phyloP scores from a whole-genome alignment of 1,140 invertebrate species.

The Vanessa atalanta region DNA sequence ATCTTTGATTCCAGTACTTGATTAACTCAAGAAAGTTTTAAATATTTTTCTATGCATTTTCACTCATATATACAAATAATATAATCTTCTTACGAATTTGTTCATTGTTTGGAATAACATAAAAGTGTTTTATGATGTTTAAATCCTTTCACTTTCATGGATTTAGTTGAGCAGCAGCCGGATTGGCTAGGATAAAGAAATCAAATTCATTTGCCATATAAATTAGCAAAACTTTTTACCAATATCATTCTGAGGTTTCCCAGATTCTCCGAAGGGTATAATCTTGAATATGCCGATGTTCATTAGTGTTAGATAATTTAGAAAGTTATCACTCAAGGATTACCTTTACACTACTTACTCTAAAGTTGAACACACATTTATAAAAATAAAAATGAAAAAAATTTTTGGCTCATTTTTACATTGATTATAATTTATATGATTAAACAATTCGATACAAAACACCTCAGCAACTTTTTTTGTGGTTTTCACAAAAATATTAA shows the following conservation, averaged over 20 bases:
- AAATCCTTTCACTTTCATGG: neutral
- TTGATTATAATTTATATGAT: conserved; percentile 50
- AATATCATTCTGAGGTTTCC: too few relatives aligned
- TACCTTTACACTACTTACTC: conserved; percentile 58
- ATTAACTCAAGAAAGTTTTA: conserved; percentile 4
- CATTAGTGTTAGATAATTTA: neutral
- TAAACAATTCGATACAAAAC: conserved; percentile 50
- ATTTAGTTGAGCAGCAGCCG: neutral
- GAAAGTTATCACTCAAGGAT: conserved; percentile 42
- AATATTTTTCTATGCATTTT: conserved; percentile 11
- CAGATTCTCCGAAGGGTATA: too few relatives aligned
- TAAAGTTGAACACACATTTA: conserved; percentile 71
- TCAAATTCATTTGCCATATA: too few relatives aligned
- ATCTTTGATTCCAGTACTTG: conserved; percentile 7
- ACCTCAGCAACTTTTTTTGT: conserved; percentile 45
- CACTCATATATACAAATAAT: conserved; percentile 30
- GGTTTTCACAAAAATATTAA: conserved; percentile 44
- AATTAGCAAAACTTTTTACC: too few relatives aligned
- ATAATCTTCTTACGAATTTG: conserved; percentile 27
- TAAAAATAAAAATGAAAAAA: conserved; percentile 49
- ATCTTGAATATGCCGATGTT: too few relatives aligned
- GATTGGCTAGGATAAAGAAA: too few relatives aligned
- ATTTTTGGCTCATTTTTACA: conserved; percentile 72
- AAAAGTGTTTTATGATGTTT: neutral
- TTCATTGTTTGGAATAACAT: conserved; percentile 32